Evolutionary conservation across 2,888 invertebrate species (phyloP), one percentile per base, ranked within the genome.

Genomic region (Morpho helenor): DNA sequence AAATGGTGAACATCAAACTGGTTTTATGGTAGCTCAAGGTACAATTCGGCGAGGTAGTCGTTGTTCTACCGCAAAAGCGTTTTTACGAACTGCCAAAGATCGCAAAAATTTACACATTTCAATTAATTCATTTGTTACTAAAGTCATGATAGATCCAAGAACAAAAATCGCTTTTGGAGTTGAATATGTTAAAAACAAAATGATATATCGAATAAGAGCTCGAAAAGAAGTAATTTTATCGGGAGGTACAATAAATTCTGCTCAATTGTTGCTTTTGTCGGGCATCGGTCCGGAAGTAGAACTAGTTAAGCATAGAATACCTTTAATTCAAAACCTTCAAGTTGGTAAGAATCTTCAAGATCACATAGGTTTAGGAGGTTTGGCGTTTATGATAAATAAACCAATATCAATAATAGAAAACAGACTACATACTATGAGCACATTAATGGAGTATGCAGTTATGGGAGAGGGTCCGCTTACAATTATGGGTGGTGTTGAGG

Each of bases 191-290:
- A 92, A 95, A 49, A 94, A 95, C 54, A 94, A 94, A 52, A 93
- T 94, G 82, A 75, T 95, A 0, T 93, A 94, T 70, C 92, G 95
- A 52, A 93, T 97, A 2, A 87, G 94, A 59, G 96, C 97, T 0
- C 92, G 92, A 42, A 97, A 95, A 76, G 98, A 98, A 80, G 95
- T 99, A 0, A 95, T 99, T 52, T 76, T 99, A 2, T 96, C 97
- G 0, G 97, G 95, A 0, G 99, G 99, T 0, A 93, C 98, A 0
- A 93, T 99, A 0, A 98, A 98, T 76, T 96, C 98, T 0, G 97
- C 99, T 0, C 99, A 99, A 76, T 75, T 99, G 2, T 82, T 99
- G 45, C 97, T 99, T 97, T 81, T 99, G 0, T 97, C 97, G 7
- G 99, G 98, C 0, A 92, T 98, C 8, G 96, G 96, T 0, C 96